A percentile compares a stretch with the other conserved stretches of the same genome.
phyloP scores from a whole-genome alignment of 37 sponge, comb jelly and placozoan species.

The Halisarca cf. caerulea region DNA sequence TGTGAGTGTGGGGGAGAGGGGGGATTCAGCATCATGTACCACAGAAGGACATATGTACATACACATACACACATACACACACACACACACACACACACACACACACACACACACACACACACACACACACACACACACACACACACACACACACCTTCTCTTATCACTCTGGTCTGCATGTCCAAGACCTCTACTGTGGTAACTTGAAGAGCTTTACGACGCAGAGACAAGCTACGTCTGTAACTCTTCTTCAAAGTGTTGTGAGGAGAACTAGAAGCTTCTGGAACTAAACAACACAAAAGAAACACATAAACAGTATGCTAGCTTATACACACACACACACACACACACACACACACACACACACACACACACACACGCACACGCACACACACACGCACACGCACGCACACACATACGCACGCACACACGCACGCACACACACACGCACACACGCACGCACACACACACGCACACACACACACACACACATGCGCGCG shows the following conservation, averaged over 20 bases:
- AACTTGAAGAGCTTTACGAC: not conserved
- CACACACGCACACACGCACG: constrained; percentile 30
- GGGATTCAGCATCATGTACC: not conserved
- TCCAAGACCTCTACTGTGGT: not conserved
- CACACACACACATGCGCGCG: not conserved
- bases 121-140: not conserved
- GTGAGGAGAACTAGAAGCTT: not conserved
- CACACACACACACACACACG: constrained; percentile 40
- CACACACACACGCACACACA: constrained; percentile 12
- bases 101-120: constrained; percentile 37
- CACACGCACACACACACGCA: constrained; percentile 30
- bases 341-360: constrained; percentile 40
- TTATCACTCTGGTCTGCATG: constrained; percentile 3
- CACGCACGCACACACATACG: constrained; percentile 22
- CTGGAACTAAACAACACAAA: not conserved
- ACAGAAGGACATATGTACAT: no score
- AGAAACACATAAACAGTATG: not conserved
- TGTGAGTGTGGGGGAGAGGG: not conserved
- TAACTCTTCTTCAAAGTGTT: not conserved
- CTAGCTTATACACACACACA: constrained; percentile 22
- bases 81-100: constrained; percentile 21
- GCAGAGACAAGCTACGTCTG: not conserved
- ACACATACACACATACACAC: not conserved
- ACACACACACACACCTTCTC: constrained; percentile 13
- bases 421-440: constrained; percentile 35